Evolutionary conservation across 37 sponge, comb jelly and placozoan species (phyloP).

Genomic region (Oscarella lobularis): DNA sequence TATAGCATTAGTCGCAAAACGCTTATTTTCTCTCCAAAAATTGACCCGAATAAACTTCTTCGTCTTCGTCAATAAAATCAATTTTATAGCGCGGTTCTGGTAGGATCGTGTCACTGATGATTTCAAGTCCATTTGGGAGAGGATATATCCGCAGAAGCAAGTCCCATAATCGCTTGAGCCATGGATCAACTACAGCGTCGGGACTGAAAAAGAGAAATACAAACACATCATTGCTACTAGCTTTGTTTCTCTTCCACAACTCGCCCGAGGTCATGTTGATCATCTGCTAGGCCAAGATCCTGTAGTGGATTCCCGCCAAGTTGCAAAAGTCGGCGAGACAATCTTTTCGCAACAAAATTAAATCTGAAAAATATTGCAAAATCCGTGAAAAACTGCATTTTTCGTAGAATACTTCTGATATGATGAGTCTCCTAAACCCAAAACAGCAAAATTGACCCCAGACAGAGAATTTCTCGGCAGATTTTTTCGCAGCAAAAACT

Average conservation of each 20-base stretch:
- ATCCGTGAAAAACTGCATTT: neutral
- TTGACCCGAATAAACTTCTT: too few relatives aligned
- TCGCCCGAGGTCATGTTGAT: conserved; percentile 91
- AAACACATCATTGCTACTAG: neutral
- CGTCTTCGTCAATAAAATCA: too few relatives aligned
- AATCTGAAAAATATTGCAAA: conserved; percentile 33
- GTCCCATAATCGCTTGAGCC: conserved; percentile 55
- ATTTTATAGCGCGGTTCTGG: too few relatives aligned
- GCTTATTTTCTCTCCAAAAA: too few relatives aligned
- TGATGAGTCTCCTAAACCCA: conserved; percentile 98
- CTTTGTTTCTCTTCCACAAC: neutral
- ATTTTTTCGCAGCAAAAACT: conserved; percentile 57
- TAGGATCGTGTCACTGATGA: conserved; percentile 8
- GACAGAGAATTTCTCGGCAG: conserved; percentile 59
- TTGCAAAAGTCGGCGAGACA: conserved; percentile 63
- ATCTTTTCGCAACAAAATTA: conserved; percentile 89
- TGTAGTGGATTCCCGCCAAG: conserved; percentile 58
- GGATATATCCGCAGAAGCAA: conserved; percentile 37
- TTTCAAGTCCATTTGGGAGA: conserved; percentile 39
- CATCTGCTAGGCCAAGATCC: conserved; percentile 73
- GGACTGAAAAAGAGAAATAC: conserved; percentile 16
- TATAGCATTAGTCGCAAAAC: too few relatives aligned
- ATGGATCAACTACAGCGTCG: conserved; percentile 74
- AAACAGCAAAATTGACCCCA: conserved; percentile 35
- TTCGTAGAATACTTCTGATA: conserved; percentile 54